These are phyloP conservation scores for Tetramorium bicarinatum DNA, from an alignment of 2,888 invertebrate genomes.

Conservation along the genomic window DNA sequence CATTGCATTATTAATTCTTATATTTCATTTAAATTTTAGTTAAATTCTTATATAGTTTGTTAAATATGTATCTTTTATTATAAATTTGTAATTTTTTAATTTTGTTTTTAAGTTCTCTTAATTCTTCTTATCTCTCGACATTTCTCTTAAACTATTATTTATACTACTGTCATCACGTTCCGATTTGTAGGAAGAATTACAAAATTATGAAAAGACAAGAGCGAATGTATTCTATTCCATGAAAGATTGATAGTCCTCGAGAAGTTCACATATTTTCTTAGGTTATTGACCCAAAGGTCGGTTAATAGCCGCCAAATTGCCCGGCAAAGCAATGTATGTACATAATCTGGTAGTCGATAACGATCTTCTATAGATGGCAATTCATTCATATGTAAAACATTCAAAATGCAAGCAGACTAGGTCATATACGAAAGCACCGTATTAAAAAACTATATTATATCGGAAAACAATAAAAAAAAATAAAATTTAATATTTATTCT, in stretches of 20 bases:
- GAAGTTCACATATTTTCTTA: conserved; percentile 16
- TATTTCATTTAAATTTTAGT: background rate
- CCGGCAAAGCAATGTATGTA: conserved; percentile 23
- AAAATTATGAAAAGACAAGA: background rate
- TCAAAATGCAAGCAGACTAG: background rate
- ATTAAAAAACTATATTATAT: background rate
- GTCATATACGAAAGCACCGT: background rate
- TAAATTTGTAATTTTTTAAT: background rate
- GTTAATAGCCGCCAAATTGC: conserved; percentile 45
- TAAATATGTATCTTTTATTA: background rate
- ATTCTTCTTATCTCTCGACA: background rate
- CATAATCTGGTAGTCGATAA: conserved; percentile 23
- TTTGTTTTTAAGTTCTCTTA: background rate
- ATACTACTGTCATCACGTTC: background rate
- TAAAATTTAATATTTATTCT: background rate
- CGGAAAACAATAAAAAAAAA: background rate
- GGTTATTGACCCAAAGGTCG: conserved; percentile 38
- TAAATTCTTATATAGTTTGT: background rate
- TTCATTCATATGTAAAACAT: conserved; percentile 36
- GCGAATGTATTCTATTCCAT: background rate
- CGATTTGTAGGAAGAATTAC: background rate
- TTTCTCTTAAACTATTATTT: background rate
- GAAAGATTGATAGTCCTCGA: background rate
- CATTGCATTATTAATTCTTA: background rate
- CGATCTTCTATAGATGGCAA: conserved; percentile 5